Evolutionary conservation across 2,888 invertebrate species (phyloP).

Genomic region (Drosophila atripex): DNA sequence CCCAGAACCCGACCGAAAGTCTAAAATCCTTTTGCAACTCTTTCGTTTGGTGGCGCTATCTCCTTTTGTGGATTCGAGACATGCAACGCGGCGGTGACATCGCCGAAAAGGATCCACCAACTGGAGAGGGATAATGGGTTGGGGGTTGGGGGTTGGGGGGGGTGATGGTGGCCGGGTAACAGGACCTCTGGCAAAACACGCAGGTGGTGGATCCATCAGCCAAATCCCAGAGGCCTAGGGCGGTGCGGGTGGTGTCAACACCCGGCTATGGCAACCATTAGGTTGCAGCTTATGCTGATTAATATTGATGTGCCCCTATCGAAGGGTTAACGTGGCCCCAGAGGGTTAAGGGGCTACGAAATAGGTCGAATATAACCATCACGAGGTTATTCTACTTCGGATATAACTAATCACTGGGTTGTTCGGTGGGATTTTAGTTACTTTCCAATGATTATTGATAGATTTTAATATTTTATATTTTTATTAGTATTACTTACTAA

Average conservation of each 20-base stretch:
- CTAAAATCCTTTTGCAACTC: slow-evolving; percentile 9
- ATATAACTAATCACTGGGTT: too few relatives aligned
- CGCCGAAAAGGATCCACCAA: slow-evolving; percentile 64
- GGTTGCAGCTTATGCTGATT: slow-evolving; percentile 46
- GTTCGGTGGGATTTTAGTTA: too few relatives aligned
- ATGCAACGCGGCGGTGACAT: slow-evolving; percentile 79
- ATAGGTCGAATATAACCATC: not conserved
- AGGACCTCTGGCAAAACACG: slow-evolving; percentile 20
- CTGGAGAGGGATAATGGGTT: not conserved
- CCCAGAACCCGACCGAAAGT: slow-evolving; percentile 2
- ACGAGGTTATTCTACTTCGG: not conserved
- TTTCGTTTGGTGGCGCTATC: slow-evolving; percentile 25
- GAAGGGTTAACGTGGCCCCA: not conserved
- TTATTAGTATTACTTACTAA: too few relatives aligned
- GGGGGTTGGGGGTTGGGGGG: too few relatives aligned
- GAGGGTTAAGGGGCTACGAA: not conserved
- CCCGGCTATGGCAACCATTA: slow-evolving; percentile 52
- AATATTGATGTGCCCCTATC: slow-evolving; percentile 44
- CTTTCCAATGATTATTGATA: too few relatives aligned
- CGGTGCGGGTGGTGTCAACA: slow-evolving; percentile 48
- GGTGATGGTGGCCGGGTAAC: too few relatives aligned
- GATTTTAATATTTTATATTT: too few relatives aligned
- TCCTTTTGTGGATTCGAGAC: slow-evolving; percentile 64
- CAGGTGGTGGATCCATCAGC: slow-evolving; percentile 2
- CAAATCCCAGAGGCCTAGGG: slow-evolving; percentile 1